These are phyloP conservation scores for Hyposmocoma kahamanoa DNA, from an alignment of 1,140 invertebrate species.

Conservation along the genomic window DNA sequence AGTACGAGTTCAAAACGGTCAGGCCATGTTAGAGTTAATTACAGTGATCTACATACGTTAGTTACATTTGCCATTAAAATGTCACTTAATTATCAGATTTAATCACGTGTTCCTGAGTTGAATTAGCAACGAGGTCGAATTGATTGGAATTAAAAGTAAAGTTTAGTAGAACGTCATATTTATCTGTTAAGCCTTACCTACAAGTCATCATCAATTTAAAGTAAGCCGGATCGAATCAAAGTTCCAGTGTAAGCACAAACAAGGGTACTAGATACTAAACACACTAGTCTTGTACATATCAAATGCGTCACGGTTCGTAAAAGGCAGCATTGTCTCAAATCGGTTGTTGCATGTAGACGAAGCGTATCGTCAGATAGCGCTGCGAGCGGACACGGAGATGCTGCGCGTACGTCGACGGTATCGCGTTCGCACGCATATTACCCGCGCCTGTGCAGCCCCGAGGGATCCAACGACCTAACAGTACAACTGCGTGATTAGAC, in stretches of 20 bases:
- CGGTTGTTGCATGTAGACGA: not conserved
- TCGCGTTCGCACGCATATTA: conserved; percentile 70
- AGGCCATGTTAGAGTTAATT: conserved; percentile 3
- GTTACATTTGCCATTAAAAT: too few species aligned
- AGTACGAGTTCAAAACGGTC: conserved; percentile 1
- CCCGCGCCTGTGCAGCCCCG: conserved; percentile 35
- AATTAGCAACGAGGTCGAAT: too few species aligned
- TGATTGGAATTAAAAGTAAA: too few species aligned
- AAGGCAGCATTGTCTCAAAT: not conserved
- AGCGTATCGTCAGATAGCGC: conserved; percentile 31
- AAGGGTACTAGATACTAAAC: too few species aligned
- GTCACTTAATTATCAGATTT: too few species aligned
- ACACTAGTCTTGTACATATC: too few species aligned
- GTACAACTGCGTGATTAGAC: conserved; percentile 67
- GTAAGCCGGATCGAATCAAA: too few species aligned
- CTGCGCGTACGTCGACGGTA: conserved; percentile 37
- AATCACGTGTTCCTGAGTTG: too few species aligned
- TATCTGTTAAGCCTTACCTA: too few species aligned
- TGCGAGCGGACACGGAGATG: conserved; percentile 25
- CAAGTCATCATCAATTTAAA: too few species aligned
- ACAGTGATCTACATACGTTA: not conserved
- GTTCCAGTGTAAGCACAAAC: too few species aligned
- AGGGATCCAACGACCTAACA: conserved; percentile 53
- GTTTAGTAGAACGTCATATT: too few species aligned
- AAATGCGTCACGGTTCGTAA: not conserved